Evolutionary conservation across 2,797 vertebrate genomes (phyloP), one percentile per base, ranked within the genome.

Genomic region (Taeniopygia guttata): DNA sequence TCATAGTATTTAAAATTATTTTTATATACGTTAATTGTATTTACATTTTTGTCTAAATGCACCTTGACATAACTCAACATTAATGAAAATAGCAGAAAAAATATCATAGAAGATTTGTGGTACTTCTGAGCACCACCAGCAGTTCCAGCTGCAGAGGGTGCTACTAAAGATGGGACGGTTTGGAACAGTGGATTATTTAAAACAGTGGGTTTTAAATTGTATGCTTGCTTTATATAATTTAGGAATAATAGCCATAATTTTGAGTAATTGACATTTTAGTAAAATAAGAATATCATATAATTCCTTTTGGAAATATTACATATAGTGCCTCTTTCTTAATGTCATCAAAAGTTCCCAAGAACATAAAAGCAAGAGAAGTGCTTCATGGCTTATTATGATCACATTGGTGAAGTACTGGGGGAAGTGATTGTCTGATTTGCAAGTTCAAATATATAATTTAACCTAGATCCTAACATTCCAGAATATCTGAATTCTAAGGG

Each of bases 51-150:
- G 34, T 46, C 29, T 56, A 75, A 86, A 64, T 60, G 27, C 30
- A 46, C 5, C 26, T 60, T 64, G 54, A 42, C 14, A 22, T 66
- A 74, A 63, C 48, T 59, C 56, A 55, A 21, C 5, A 40, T 48
- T 34, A 64, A 73, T 22, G 40, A 73, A 81, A 60, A 49, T 12
- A 63, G 36, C 18, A 77, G 49, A 67, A 85, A 38, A 89, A 83
- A 52, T 0, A 0, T 52, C 30, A 21, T 5, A 27, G 34, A 84
- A 80, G 27, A 62, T 42, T 49, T 42, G 4, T 7, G 3, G 7
- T 63, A 13, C 26, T 63, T 78, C 30, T 55, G 16, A 20, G 9
- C 1, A 4, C 7, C 34, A 64, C 26, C 55, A 79, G 56, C 45
- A 48, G 9, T 68, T 83, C 34, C 1, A 8, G 11, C 25, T 58